Base-by-base conservation (phyloP, 2,888 invertebrate species). In the Nymphalis polychloros region DNA sequence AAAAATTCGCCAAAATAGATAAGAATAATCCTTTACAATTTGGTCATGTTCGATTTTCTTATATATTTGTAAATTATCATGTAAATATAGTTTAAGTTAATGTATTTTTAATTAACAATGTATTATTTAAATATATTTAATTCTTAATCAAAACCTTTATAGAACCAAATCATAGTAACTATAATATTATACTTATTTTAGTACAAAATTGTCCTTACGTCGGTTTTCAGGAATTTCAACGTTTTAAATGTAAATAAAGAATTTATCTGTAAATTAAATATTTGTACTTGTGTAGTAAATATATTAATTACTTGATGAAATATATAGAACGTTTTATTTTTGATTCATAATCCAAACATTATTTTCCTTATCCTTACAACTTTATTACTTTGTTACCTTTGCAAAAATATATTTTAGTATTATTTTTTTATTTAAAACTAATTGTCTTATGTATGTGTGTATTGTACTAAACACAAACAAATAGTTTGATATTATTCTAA, bases 261-360 rank as follows among this genome's bases (percentile, higher is more conserved):
- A 75, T 78, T 80, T 79, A 83, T 79, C 80, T 84, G 86, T 86
- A 87, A 75, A 85, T 86, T 86, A 81, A 41, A 84, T 85, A 83
- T 84, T 84, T 84, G 80, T 86, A 87, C 80, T 82, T 82, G 77
- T 79, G 85, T 87, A 89, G 86, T 85, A 81, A 86, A 90, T 79
- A 88, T 87, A 90, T 86, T 86, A 86, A 86, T n/a, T 87, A 85
- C 85, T 79, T 84, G 78, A 86, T 80, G 59, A 67, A 53, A 84
- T 82, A 77, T 73, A 72, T 57, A 50, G 4, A 48, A 13, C 5
- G 47, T 68, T 65, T 55, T 17, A 47, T 65, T 68, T 67, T 6
- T 16, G 16, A 8, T n/a, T 17, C 16, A 3, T 23, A 10, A 41
- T 2, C 41, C 2, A 3, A 4, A 41, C 13, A 0, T 13, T 13